These are phyloP conservation scores for Archips crataeganus DNA, from an alignment of 2,888 invertebrate genomes.

Conservation along the genomic window DNA sequence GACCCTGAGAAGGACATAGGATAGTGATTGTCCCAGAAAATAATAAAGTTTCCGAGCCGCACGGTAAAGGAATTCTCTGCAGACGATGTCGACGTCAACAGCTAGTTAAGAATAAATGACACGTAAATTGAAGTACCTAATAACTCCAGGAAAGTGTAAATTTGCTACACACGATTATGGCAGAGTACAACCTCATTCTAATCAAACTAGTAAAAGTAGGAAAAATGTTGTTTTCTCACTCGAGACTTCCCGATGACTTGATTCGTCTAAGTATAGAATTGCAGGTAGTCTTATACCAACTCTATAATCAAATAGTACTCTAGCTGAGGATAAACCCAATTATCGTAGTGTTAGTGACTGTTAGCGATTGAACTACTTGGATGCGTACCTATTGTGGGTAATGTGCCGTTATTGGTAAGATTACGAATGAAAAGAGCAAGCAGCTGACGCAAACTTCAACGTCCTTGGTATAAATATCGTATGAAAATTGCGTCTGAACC, in stretches of 20 bases:
- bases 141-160: slow-evolving; percentile 11
- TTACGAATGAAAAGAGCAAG: too few species aligned
- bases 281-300: neutral
- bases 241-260: slow-evolving; percentile 24
- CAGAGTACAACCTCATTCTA: slow-evolving; percentile 26
- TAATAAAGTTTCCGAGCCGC: too few species aligned
- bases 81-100: too few species aligned
- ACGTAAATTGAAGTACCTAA: neutral
- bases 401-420: too few species aligned
- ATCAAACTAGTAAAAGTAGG: slow-evolving; percentile 27
- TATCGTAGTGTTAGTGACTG: neutral
- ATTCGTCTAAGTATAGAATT: slow-evolving; percentile 1
- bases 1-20: too few species aligned
- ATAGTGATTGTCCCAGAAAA: too few species aligned
- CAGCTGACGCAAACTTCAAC: too few species aligned
- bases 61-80: too few species aligned
- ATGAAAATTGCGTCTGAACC: too few species aligned
- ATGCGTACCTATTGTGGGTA: neutral
- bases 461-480: too few species aligned
- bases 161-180: slow-evolving; percentile 14
- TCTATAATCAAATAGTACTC: neutral
- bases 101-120: neutral
- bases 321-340: neutral
- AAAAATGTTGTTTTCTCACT: slow-evolving; percentile 24
- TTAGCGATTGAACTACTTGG: neutral